These are phyloP conservation scores for Oreochromis aureus DNA, from an alignment of 2,113 vertebrate species.

Conservation along the genomic window DNA sequence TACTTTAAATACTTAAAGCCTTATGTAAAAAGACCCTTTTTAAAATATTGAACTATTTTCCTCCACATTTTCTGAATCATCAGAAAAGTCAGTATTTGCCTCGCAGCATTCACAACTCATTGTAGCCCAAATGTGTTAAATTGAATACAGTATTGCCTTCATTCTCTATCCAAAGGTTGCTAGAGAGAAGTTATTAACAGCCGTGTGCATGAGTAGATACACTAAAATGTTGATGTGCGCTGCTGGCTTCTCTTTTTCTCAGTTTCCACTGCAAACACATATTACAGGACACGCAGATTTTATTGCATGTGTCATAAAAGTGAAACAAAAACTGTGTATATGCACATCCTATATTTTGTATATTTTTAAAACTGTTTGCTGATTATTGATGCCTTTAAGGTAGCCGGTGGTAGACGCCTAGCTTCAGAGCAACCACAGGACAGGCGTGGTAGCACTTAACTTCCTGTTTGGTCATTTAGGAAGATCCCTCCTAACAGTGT, in stretches of 20 bases:
- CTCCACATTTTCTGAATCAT: background rate
- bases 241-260: background rate
- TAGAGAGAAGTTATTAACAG: background rate
- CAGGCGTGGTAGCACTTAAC: constrained; percentile 55
- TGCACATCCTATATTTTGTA: background rate
- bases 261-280: background rate
- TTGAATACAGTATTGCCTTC: constrained; percentile 37
- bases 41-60: background rate
- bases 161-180: constrained; percentile 1
- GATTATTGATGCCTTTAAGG: constrained; percentile 8
- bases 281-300: background rate
- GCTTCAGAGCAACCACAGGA: constrained; percentile 18
- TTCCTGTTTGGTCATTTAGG: constrained; percentile 43
- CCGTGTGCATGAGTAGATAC: background rate
- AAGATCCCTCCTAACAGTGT: background rate
- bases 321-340: background rate
- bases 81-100: background rate
- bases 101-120: background rate
- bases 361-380: background rate
- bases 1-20: background rate
- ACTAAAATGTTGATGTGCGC: background rate
- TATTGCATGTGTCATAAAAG: background rate
- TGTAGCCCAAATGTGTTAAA: constrained; percentile 2
- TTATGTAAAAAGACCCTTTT: background rate
- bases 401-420: constrained; percentile 12